These are phyloP conservation scores for Machimus rusticus DNA, from an alignment of 2,888 invertebrate genomes.

Conservation along the genomic window DNA sequence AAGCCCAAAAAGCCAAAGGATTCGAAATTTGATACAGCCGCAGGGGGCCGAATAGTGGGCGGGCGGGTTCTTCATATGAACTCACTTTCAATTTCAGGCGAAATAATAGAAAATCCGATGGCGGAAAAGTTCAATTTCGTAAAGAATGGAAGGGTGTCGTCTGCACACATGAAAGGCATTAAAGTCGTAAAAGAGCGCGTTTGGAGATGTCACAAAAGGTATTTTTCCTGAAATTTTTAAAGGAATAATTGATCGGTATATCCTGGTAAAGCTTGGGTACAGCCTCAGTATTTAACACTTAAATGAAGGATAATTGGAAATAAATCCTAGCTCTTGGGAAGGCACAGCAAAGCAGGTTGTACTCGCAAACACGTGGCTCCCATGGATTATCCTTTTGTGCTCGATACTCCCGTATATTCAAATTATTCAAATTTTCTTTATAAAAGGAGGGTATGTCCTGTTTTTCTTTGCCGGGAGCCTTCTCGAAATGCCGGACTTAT, in stretches of 20 bases:
- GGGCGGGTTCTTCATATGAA: neutral
- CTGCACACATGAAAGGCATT: neutral
- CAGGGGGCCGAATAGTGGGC: neutral
- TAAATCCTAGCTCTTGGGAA: neutral
- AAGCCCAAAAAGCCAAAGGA: neutral
- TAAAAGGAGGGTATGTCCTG: neutral
- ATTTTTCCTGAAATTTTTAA: neutral
- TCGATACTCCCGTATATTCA: neutral
- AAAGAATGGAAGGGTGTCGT: neutral
- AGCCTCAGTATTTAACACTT: slow-evolving; percentile 18
- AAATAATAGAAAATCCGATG: slow-evolving; percentile 4
- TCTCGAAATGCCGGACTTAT: neutral
- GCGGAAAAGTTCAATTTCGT: neutral
- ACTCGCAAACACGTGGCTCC: neutral
- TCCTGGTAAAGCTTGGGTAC: neutral
- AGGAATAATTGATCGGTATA: slow-evolving; percentile 2
- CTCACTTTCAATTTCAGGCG: slow-evolving; percentile 14
- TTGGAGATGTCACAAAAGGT: neutral
- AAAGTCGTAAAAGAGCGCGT: neutral
- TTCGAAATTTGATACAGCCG: neutral
- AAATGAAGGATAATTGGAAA: slow-evolving; percentile 20
- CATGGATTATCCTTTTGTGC: neutral
- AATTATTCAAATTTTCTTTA: neutral
- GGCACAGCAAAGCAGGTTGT: neutral
- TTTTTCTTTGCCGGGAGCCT: neutral